These are phyloP conservation scores for Pachycephus smyrnensis DNA, from an alignment of 2,888 invertebrate species.

Conservation along the genomic window DNA sequence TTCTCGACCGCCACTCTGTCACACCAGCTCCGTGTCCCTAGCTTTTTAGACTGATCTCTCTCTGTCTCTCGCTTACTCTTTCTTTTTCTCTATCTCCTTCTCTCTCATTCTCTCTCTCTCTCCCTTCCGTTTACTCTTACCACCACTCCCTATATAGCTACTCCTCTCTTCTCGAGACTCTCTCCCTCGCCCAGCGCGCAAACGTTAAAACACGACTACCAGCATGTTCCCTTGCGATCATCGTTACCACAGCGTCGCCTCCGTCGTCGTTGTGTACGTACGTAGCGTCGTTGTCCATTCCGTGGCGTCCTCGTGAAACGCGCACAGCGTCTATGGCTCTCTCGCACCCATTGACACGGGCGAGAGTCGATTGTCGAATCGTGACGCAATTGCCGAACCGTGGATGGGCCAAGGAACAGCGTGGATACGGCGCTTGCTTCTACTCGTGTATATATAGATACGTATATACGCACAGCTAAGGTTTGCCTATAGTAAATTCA, in stretches of 20 bases:
- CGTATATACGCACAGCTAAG: too few relatives aligned
- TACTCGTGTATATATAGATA: neutral
- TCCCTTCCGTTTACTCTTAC: slow-evolving; percentile 15
- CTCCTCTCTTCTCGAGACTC: neutral
- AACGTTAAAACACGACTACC: neutral
- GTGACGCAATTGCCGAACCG: slow-evolving; percentile 1
- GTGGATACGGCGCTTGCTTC: neutral
- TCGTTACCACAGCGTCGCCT: neutral
- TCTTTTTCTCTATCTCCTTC: slow-evolving; percentile 11
- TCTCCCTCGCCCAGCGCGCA: neutral
- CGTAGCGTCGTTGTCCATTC: neutral
- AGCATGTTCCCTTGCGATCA: neutral
- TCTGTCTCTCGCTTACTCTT: slow-evolving; percentile 13
- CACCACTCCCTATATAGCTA: neutral
- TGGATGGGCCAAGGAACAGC: neutral
- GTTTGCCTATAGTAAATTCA: neutral
- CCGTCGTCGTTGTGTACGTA: too few relatives aligned
- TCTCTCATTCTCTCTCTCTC: slow-evolving; percentile 21
- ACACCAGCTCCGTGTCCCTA: slow-evolving; percentile 11
- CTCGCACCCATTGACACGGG: neutral
- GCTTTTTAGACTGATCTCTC: slow-evolving; percentile 7
- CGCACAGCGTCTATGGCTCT: neutral
- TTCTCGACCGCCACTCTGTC: slow-evolving; percentile 13
- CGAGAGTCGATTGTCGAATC: slow-evolving; percentile 1
- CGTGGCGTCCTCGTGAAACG: neutral